Evolutionary conservation across 2,113 vertebrate species (phyloP), one percentile per base, ranked within the genome.

Genomic region (Otolemur garnettii): DNA sequence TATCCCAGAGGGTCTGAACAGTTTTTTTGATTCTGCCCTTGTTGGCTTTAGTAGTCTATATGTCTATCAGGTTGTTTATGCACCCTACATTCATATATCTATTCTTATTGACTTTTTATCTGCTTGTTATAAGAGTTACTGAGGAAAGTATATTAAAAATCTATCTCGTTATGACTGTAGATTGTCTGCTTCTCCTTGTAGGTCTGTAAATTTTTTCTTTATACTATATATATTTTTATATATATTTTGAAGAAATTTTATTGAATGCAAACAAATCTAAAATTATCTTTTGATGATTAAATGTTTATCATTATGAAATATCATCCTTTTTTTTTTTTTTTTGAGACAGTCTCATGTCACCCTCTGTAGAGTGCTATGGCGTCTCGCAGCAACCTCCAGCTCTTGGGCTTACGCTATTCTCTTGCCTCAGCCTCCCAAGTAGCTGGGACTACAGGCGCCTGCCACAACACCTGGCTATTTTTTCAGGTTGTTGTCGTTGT

Each of bases 121-220:
- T 68, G 18, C 14, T 59, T 28, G 8, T 87, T 95, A 38, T 55
- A 59, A 30, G 19, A 50, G 55, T 79, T 95, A 68, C 64, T 57
- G 30, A 53, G 59, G 45, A 4, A 62, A 82, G 18, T 24, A 0
- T n/a, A 9, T 85, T 89, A 30, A 75, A 89, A 94, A 83, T 84
- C 4, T 45, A 7, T 82, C 22, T 66, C 78, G 12, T 92, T 45
- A 19, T 42, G 22, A 38, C 15, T 81, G 0, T 69, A 82, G 30
- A 19, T 75, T 30, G 9, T 75, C 64, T 80, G 2, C 84, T 90
- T 81, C 17, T 89, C 50, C 38, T 79, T 68, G 15, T 55, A 72
- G 24, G 7, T 91, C 33, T 94, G 22, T 62, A 71, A 35, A 30
- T 74, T 85, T 77, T 96, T 77, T 90, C 57, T 64, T 74, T 69